These are phyloP conservation scores for Agrotis segetum DNA, from an alignment of 2,888 invertebrate genomes.

Conservation along the genomic window DNA sequence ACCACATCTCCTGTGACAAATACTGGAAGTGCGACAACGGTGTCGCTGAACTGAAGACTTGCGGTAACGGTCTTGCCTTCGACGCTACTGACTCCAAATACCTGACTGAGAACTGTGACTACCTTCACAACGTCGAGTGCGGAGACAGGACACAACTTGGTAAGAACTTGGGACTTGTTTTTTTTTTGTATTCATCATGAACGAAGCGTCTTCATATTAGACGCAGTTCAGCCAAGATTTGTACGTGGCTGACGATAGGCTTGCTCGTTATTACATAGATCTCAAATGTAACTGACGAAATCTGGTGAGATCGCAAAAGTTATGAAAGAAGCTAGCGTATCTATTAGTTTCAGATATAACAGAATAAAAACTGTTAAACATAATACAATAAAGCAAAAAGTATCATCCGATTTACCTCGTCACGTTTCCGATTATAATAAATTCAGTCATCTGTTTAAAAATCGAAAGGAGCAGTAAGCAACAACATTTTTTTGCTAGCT, in stretches of 20 bases:
- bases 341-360: neutral
- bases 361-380: neutral
- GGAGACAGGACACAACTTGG: slow-evolving; percentile 96
- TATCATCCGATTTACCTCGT: slow-evolving; percentile 2
- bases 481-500: slow-evolving; percentile 51
- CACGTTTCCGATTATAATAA: slow-evolving; percentile 1
- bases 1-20: slow-evolving; percentile 97
- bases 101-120: slow-evolving; percentile 98
- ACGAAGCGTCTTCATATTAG: too few species aligned
- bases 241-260: neutral
- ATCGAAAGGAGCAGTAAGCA: slow-evolving; percentile 42
- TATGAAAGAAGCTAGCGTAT: neutral
- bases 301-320: neutral
- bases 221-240: too few species aligned
- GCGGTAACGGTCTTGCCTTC: slow-evolving; percentile 98
- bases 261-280: neutral
- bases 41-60: slow-evolving; percentile 96
- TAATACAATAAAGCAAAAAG: slow-evolving; percentile 19
- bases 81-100: slow-evolving; percentile 97
- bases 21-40: slow-evolving; percentile 99
- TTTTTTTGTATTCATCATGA: neutral
- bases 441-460: slow-evolving; percentile 28
- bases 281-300: neutral
- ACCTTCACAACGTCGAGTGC: slow-evolving; percentile 98
- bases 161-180: slow-evolving; percentile 80